Conservation (phyloP, 35 echinoderm and acorn worm genomes). For the Patiria miniata region DNA sequence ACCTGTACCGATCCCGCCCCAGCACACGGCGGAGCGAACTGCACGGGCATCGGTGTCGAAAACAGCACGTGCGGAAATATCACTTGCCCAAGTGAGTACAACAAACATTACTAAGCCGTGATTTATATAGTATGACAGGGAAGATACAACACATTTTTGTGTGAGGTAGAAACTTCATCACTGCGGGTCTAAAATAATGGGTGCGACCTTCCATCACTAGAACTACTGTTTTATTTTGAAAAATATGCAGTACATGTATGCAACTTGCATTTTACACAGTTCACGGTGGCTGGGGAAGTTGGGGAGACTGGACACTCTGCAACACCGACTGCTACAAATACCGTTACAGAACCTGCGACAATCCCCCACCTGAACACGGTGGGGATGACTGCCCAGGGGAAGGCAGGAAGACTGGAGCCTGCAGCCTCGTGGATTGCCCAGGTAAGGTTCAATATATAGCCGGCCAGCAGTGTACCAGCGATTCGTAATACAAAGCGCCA, state of each 20-base stretch:
- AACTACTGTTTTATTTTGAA: too few relatives aligned
- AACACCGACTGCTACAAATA: constrained; percentile 73
- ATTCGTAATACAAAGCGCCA: too few relatives aligned
- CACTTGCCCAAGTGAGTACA: constrained; percentile 78
- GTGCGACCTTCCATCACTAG: too few relatives aligned
- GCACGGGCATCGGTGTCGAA: constrained; percentile 50
- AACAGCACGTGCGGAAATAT: constrained; percentile 42
- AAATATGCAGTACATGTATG: background rate
- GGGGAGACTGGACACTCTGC: constrained; percentile 58
- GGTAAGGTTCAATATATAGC: too few relatives aligned
- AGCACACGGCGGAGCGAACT: constrained; percentile 61
- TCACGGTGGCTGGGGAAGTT: constrained; percentile 64
- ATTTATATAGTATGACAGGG: too few relatives aligned
- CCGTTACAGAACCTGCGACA: constrained; percentile 71
- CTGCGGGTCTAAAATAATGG: too few relatives aligned
- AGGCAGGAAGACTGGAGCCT: constrained; percentile 6
- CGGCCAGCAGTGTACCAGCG: too few relatives aligned
- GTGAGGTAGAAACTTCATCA: too few relatives aligned
- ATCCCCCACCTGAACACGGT: constrained; percentile 62
- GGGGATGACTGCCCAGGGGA: constrained; percentile 63
- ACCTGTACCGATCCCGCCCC: constrained; percentile 72
- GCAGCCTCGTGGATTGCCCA: constrained; percentile 82
- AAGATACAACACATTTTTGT: too few relatives aligned
- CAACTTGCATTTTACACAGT: constrained; percentile 40
- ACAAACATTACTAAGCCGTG: too few relatives aligned